Percentiles rank a stretch among this genome's conserved stretches.
These are phyloP conservation scores for Metridium senile DNA, from an alignment of 92 coral and sea anemone species.

Conservation along the genomic window DNA sequence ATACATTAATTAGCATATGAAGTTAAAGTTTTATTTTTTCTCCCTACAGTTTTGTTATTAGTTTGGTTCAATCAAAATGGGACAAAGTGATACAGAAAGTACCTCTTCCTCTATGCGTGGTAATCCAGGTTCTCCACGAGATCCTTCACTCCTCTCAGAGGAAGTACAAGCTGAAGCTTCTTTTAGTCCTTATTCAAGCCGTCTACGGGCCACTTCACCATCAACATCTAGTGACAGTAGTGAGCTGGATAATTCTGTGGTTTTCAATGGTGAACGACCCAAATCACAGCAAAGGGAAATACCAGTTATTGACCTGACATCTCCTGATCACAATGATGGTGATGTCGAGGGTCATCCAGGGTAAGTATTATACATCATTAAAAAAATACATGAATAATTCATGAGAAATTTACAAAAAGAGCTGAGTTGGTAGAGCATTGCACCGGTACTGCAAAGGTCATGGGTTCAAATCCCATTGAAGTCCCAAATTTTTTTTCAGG, in stretches of 20 bases:
- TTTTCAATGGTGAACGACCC: constrained; percentile 61
- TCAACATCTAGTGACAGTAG: constrained; percentile 80
- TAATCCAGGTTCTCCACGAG: constrained; percentile 87
- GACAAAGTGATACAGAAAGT: constrained; percentile 92
- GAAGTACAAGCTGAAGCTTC: constrained; percentile 49
- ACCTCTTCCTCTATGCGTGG: constrained; percentile 87
- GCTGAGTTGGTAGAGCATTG: no score
- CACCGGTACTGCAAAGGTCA: no score
- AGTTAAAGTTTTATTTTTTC: neutral
- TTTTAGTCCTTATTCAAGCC: constrained; percentile 31
- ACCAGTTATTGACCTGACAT: constrained; percentile 94
- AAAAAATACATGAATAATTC: no score
- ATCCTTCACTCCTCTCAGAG: constrained; percentile 71
- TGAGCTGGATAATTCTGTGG: constrained; percentile 65
- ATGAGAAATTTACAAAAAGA: no score
- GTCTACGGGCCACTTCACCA: constrained; percentile 57
- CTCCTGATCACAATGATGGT: constrained; percentile 75
- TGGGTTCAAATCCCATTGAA: no score
- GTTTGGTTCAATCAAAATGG: constrained; percentile 39
- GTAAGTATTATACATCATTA: neutral
- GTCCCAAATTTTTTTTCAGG: no score
- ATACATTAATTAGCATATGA: neutral
- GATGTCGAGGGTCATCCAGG: no score
- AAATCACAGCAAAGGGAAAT: constrained; percentile 63
- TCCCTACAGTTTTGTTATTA: neutral